phyloP scores from a whole-genome alignment of 2,888 invertebrate genomes.

The Folsomia manolachei region DNA sequence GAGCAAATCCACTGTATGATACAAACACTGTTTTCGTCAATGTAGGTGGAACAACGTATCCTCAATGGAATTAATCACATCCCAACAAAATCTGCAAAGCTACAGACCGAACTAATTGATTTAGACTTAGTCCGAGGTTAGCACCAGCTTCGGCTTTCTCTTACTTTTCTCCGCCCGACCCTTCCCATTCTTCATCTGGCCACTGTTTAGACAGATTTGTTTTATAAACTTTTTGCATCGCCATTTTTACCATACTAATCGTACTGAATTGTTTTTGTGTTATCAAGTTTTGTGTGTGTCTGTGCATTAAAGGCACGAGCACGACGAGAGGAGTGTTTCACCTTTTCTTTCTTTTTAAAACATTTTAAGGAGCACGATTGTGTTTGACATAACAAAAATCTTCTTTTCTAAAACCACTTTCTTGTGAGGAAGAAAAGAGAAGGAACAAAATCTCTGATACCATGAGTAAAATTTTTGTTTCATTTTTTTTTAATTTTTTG shows the following conservation, averaged over 20 bases:
- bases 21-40: no score
- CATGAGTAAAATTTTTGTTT: constrained; percentile 3
- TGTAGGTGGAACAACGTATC: constrained; percentile 87
- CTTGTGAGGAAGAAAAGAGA: not conserved
- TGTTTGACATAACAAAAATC: not conserved
- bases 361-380: not conserved
- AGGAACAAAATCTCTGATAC: not conserved
- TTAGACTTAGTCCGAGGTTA: constrained; percentile 91
- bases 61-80: constrained; percentile 79
- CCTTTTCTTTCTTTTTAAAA: not conserved
- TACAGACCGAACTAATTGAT: constrained; percentile 90
- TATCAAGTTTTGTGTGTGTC: not conserved
- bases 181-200: no score
- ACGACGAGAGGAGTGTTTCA: not conserved
- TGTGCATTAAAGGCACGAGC: no score
- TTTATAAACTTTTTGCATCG: not conserved
- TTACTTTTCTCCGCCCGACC: no score
- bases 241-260: not conserved
- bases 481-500: no score
- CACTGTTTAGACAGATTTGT: no score
- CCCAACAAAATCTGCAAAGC: constrained; percentile 71
- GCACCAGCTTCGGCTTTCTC: not conserved
- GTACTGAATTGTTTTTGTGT: not conserved
- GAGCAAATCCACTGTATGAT: no score
- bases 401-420: not conserved